Base-by-base conservation (phyloP, 2,888 invertebrate genomes). In the Pemphredon lugubris region DNA sequence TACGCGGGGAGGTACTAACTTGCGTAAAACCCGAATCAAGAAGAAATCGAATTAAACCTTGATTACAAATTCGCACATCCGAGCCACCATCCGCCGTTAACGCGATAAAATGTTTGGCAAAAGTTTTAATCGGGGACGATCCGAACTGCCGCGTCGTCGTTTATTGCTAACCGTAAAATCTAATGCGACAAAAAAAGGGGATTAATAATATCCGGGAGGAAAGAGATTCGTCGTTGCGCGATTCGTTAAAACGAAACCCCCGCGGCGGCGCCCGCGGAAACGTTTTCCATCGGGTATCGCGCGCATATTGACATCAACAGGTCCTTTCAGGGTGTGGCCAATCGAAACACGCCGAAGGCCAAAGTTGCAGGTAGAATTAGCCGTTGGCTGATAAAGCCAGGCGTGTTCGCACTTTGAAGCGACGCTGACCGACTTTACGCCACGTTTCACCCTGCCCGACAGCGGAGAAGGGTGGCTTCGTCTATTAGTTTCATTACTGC, bases 401-500 rank as follows among this genome's bases (percentile, higher is more conserved):
- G 42, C 61, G 63, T 55, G 72, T 75, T 73, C 59, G 67, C 77
- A 47, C 79, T 80, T 79, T 75, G 75, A 77, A 70, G 72, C 55
- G 40, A 13, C 59, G 42, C 37, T 72, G 79, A 77, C 72, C 74
- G 76, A 81, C 68, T 81, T 79, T 76, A 65, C 71, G 69, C 66
- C 67, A 72, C 69, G 69, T 63, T 80, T 82, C 66, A 73, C 71
- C 55, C 53, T 32, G 23, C 32, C 44, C 58, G 57, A 26, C 48
- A 39, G 37, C 39, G 45, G 32, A 37, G 26, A 18, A 51, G 40
- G 50, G 45, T 16, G 26, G 47, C 39, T 51, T 57, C 60, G 60
- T 57, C 70, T 75, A 80, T 75, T 77, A 79, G 67, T 80, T 80
- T 77, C 77, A 58, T 68, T 75, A 54, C 50, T 39, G 50, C 61